Conservation (phyloP, 2,888 invertebrate species). For the Drepanosiphum platanoidis region DNA sequence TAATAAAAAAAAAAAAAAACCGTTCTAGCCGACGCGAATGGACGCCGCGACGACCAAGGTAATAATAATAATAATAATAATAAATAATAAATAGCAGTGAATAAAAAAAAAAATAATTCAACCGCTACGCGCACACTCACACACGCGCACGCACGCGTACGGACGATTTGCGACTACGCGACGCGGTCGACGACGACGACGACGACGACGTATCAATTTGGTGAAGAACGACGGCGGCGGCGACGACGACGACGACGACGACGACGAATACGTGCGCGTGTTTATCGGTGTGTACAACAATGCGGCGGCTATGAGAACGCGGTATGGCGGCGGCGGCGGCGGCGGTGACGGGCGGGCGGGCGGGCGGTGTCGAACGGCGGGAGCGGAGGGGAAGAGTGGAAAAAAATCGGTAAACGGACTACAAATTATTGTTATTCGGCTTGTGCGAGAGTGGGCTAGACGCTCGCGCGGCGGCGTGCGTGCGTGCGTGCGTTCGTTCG, state of each 20-base stretch:
- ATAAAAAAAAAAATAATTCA: neutral
- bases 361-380: neutral
- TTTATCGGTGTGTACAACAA: neutral
- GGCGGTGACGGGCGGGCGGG: neutral
- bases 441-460: too few relatives aligned
- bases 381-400: neutral
- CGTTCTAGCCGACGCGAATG: neutral
- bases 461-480: neutral
- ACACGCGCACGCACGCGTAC: neutral
- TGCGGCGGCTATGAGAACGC: neutral
- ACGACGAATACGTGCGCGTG: neutral
- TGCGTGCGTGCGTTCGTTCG: neutral
- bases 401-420: constrained; percentile 24
- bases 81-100: neutral
- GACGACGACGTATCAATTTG: neutral
- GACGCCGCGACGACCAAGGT: too few relatives aligned
- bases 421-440: neutral
- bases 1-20: too few relatives aligned
- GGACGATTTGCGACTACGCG: neutral
- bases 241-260: neutral
- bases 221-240: neutral
- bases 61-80: neutral
- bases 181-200: neutral
- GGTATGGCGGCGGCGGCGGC: neutral
- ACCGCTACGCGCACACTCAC: neutral